Base-by-base conservation (phyloP, 2,113 vertebrate genomes). In the Oreochromis niloticus region DNA sequence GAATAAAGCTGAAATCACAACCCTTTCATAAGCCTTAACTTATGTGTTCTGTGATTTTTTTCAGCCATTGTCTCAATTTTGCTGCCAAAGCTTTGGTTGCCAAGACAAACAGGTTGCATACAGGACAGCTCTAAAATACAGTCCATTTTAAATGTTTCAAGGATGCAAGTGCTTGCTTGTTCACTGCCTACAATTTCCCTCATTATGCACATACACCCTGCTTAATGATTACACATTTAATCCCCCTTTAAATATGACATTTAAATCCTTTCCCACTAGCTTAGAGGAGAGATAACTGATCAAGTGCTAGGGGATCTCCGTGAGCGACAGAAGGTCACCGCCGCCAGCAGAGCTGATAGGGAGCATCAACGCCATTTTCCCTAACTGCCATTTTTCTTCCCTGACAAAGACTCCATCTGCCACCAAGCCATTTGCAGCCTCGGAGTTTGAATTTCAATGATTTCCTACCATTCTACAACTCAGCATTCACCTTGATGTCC, bases 341-440 rank as follows among this genome's bases (percentile, higher is more conserved):
- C 86, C 93, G 92, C 95, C 91, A 89, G 96, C 95, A 90, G 88
- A 95, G 96, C 95, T 95, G 96, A 96, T 96, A 94, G 96, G 87
- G 87, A 39, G 36, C 36, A 39, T 39, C 36, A 39, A 39, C 36
- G 36, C 36, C 36, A 39, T 39, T 39, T 9, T 39, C 96, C 96
- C 93, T 93, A 96, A 95, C 96, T 98, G 97, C 97, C 97, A 98
- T 98, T 98, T 98, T 97, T 98, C 98, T 98, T 98, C 95, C 95
- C 96, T 98, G 98, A 98, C 97, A 98, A 98, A 98, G 97, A 97
- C 97, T 97, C 98, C 98, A 98, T 98, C 97, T 99, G 98, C 98
- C 97, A 98, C 96, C 80, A 92, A 96, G 97, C 96, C 98, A 97
- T 97, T 98, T 98, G 96, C 96, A 97, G 97, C 95, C 96, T 97